These are phyloP conservation scores for Drosophila sp. DNA, from an alignment of 1,140 invertebrate genomes.

Conservation along the genomic window DNA sequence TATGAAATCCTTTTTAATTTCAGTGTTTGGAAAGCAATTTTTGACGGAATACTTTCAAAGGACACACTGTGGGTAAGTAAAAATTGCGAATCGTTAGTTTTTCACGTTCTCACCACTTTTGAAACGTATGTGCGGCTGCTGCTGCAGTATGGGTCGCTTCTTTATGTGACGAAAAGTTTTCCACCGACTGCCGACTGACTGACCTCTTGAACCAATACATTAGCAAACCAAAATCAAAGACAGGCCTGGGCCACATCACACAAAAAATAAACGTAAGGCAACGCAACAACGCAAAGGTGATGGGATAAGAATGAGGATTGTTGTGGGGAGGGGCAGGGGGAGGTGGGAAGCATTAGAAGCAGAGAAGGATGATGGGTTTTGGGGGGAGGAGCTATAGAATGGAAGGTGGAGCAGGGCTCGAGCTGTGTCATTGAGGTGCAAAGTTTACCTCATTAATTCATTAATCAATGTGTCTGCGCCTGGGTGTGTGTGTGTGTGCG, in stretches of 20 bases:
- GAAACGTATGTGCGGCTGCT: background rate
- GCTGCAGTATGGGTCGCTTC: constrained; percentile 32
- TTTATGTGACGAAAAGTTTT: constrained; percentile 57
- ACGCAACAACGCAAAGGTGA: constrained; percentile 39
- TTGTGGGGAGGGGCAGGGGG: too few relatives aligned
- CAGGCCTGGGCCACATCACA: constrained; percentile 23
- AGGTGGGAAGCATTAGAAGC: constrained; percentile 50
- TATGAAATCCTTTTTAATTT: too few relatives aligned
- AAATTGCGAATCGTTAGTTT: background rate
- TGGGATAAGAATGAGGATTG: too few relatives aligned
- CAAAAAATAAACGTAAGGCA: constrained; percentile 27
- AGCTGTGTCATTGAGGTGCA: constrained; percentile 76
- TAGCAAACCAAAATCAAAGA: constrained; percentile 68
- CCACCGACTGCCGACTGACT: constrained; percentile 58
- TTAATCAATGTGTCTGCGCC: constrained; percentile 80
- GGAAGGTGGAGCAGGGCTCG: constrained; percentile 32
- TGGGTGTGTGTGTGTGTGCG: constrained; percentile 30
- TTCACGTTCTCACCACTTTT: constrained; percentile 2
- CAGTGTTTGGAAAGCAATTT: too few relatives aligned
- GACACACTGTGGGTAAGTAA: too few relatives aligned
- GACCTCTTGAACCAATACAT: constrained; percentile 75
- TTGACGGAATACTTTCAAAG: too few relatives aligned
- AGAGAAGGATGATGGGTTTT: constrained; percentile 25
- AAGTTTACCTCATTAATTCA: constrained; percentile 82
- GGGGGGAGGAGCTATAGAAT: background rate